A percentile compares a stretch with the other conserved stretches of the same genome.
Evolutionary conservation across 2,113 vertebrate genomes (phyloP).

Genomic region (Ailurus styani): DNA sequence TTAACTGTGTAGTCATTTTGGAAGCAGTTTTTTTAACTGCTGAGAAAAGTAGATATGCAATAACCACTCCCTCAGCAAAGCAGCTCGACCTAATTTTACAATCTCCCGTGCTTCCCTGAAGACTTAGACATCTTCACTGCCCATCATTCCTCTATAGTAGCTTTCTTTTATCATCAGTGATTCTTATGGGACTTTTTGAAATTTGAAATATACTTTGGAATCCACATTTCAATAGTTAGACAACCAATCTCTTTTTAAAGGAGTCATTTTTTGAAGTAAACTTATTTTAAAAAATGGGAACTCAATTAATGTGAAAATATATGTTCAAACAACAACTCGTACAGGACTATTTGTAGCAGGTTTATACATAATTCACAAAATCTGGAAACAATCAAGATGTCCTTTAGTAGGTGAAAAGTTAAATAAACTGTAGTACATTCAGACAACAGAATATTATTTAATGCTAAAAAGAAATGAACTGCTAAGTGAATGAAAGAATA

Average conservation of each 20-base stretch:
- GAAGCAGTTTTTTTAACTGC: slow-evolving; percentile 37
- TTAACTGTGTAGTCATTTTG: slow-evolving; percentile 5
- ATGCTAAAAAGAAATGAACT: background rate
- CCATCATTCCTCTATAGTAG: background rate
- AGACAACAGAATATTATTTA: background rate
- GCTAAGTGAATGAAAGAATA: background rate
- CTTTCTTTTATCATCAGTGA: slow-evolving; percentile 50
- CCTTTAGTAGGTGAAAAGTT: background rate
- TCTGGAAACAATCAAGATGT: background rate
- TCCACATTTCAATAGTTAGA: slow-evolving; percentile 36
- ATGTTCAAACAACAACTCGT: background rate
- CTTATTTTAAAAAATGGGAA: slow-evolving; percentile 24
- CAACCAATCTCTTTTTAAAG: slow-evolving; percentile 23
- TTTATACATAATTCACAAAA: background rate
- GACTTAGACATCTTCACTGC: background rate
- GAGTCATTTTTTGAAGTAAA: slow-evolving; percentile 7
- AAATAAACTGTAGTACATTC: background rate
- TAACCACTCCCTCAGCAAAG: background rate
- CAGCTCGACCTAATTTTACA: slow-evolving; percentile 4
- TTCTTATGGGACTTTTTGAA: slow-evolving; percentile 30
- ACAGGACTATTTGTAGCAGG: background rate
- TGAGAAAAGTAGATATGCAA: slow-evolving; percentile 29
- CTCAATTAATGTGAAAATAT: background rate
- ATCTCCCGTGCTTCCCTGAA: background rate
- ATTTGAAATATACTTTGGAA: slow-evolving; percentile 57